These are phyloP conservation scores for Orthosia cruda DNA, from an alignment of 2,888 invertebrate genomes.

Conservation along the genomic window DNA sequence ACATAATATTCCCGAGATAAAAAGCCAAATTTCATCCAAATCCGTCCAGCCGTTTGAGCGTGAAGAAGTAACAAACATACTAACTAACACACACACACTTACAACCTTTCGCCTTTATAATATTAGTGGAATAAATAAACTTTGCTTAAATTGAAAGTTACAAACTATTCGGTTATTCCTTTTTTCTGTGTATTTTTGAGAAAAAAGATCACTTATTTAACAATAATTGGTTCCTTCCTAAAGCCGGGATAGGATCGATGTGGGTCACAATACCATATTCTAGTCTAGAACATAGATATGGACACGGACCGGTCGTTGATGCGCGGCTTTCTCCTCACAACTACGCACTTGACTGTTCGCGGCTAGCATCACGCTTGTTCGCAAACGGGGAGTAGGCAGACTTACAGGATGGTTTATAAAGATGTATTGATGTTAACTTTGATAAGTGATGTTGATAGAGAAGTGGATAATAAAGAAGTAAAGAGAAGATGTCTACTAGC, in stretches of 20 bases:
- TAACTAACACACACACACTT: too few species aligned
- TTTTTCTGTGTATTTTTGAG: too few species aligned
- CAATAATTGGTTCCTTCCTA: constrained; percentile 22
- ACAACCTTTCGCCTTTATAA: too few species aligned
- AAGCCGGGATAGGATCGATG: constrained; percentile 37
- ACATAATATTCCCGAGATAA: too few species aligned
- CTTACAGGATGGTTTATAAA: background rate
- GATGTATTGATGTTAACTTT: background rate
- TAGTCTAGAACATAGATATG: constrained; percentile 63
- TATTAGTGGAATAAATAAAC: too few species aligned
- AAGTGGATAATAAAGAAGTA: too few species aligned
- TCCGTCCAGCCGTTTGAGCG: too few species aligned
- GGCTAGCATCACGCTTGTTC: constrained; percentile 23
- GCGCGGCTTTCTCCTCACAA: constrained; percentile 73
- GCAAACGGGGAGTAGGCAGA: background rate
- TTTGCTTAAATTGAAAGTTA: too few species aligned
- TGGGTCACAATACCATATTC: constrained; percentile 65
- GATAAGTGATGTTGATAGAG: background rate
- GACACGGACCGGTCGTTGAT: constrained; percentile 65
- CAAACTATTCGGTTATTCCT: too few species aligned
- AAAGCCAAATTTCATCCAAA: too few species aligned
- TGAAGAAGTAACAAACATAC: too few species aligned
- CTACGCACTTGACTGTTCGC: constrained; percentile 50
- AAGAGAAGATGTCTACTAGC: background rate
- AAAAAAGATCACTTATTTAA: background rate